Evolutionary conservation across 2,797 vertebrate species (phyloP).

Genomic region (Helostoma temminkii): DNA sequence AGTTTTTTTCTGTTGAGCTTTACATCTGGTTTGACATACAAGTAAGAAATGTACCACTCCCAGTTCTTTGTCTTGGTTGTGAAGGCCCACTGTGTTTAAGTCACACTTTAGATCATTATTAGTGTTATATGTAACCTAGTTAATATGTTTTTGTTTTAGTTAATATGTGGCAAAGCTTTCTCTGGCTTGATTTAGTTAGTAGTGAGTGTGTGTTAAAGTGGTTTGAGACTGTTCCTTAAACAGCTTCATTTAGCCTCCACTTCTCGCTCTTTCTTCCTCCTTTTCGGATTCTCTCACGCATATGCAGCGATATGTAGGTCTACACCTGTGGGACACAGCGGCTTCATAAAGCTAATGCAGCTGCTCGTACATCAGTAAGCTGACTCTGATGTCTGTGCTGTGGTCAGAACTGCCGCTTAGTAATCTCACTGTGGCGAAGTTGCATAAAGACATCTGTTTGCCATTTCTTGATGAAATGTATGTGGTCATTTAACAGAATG

Average conservation of each 20-base stretch:
- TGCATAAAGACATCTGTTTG: not conserved
- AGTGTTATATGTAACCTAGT: not conserved
- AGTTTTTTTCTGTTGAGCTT: too few species aligned
- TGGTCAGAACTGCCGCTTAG: slow-evolving; percentile 30
- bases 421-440: slow-evolving; percentile 20
- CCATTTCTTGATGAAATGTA: too few species aligned
- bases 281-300: slow-evolving; percentile 26
- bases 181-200: not conserved
- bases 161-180: not conserved
- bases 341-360: slow-evolving; percentile 11
- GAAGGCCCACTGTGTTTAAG: not conserved
- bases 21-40: too few species aligned
- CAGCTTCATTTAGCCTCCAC: slow-evolving; percentile 4
- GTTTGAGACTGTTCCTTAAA: slow-evolving; percentile 20
- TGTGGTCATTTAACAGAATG: too few species aligned
- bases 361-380: not conserved
- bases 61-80: slow-evolving; percentile 8
- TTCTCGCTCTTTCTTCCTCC: slow-evolving; percentile 17
- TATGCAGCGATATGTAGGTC: slow-evolving; percentile 24
- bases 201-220: slow-evolving; percentile 15
- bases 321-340: slow-evolving; percentile 41
- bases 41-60: slow-evolving; percentile 22
- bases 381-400: slow-evolving; percentile 19
- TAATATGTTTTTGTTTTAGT: too few species aligned
- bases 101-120: slow-evolving; percentile 1